Evolutionary conservation across 30 jellyfish, hydroid and myxozoan species (phyloP), one percentile per base, ranked within the genome.

Genomic region (Catostylus mosaicus): DNA sequence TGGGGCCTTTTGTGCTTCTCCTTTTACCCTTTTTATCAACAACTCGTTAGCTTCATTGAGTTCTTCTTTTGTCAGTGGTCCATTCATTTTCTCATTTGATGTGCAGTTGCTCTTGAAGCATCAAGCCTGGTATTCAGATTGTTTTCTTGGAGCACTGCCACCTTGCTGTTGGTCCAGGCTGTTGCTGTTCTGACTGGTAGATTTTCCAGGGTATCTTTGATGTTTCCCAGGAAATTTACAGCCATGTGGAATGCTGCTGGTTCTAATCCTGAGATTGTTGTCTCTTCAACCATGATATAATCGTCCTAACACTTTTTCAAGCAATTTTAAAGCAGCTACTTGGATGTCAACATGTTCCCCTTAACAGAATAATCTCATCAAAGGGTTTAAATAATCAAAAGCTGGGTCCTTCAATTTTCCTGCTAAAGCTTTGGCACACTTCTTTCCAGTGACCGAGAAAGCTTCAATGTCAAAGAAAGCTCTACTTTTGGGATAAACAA

Each of bases 191-290:
- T 68, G 51, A 82, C 79, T n/a, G 78, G 84, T 3, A 61, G 67
- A 4, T 27, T 43, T 30, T 65, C 65, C 29, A 73, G 61, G 26
- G 97, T 88, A 18, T 64, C 65, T 45, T 36, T 66, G 23, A 57
- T 70, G 31, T 83, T 89, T 38, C 50, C 93, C 30, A 90, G 29
- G 30, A 73, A 46, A 82, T 83, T 83, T 34, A 80, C 80, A 2
- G 80, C 96, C 92, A 90, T 90, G 73, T 83, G 96, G n/a, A 65
- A 81, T 1, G 93, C 77, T 3, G 67, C 87, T 29, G 74, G 92
- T 59, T 90, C 97, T 59, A 89, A 46, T 51, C 93, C 85, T 26
- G 96, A 96, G 16, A 82, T 83, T 40, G 96, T 63, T 27, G 76
- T 16, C 30, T 77, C 77, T 63, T 84, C 75, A n/a, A n/a, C n/a